Conservation (phyloP, 2,888 invertebrate genomes). For the Odontocolon sp. region DNA sequence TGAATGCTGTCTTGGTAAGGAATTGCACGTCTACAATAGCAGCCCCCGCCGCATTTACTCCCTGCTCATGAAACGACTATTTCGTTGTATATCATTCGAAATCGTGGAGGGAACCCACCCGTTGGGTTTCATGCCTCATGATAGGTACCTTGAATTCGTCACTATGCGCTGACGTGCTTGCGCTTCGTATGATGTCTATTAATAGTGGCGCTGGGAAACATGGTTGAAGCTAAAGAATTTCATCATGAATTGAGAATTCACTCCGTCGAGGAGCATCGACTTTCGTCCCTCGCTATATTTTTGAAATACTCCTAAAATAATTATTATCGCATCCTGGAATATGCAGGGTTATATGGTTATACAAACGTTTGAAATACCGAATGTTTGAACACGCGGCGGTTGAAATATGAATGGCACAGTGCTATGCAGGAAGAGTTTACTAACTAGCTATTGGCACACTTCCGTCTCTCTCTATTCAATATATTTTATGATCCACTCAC, state of each 20-base stretch:
- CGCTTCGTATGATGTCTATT: slow-evolving; percentile 19
- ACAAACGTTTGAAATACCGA: too few species aligned
- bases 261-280: slow-evolving; percentile 6
- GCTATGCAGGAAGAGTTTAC: too few species aligned
- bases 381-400: too few species aligned
- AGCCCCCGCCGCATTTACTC: background rate
- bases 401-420: too few species aligned
- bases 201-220: background rate
- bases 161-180: too few species aligned
- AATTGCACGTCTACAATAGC: slow-evolving; percentile 35
- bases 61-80: slow-evolving; percentile 3
- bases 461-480: too few species aligned
- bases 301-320: too few species aligned
- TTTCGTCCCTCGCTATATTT: background rate
- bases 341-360: too few species aligned
- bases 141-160: slow-evolving; percentile 2
- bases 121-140: background rate
- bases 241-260: slow-evolving; percentile 21
- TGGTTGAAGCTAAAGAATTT: background rate
- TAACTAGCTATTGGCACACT: too few species aligned
- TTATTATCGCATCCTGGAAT: too few species aligned
- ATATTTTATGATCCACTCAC: too few species aligned
- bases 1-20: slow-evolving; percentile 37
- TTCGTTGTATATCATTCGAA: slow-evolving; percentile 33
- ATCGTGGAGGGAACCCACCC: slow-evolving; percentile 17